These are phyloP conservation scores for Lycopodina hypogea DNA, from an alignment of 37 sponge, comb jelly and placozoan species.

Conservation along the genomic window DNA sequence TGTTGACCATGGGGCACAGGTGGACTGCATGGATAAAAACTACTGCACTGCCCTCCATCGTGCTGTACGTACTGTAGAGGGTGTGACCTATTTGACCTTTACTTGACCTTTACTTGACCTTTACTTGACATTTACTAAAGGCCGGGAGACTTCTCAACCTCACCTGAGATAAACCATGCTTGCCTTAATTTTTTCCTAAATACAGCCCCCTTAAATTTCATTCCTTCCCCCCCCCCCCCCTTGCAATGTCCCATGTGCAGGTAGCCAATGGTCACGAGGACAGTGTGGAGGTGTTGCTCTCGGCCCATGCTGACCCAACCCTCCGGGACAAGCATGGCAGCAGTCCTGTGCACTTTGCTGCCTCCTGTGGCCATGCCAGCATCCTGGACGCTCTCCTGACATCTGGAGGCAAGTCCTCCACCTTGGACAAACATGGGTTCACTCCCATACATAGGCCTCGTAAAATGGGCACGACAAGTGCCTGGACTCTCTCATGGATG, in stretches of 20 bases:
- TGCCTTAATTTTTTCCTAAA: background rate
- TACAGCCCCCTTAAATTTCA: background rate
- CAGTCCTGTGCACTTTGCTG: slow-evolving; percentile 84
- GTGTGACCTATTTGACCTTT: no score
- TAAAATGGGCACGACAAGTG: slow-evolving; percentile 89
- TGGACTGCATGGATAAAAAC: slow-evolving; percentile 69
- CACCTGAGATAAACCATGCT: background rate
- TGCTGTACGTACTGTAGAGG: slow-evolving; percentile 51
- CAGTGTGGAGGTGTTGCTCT: slow-evolving; percentile 65
- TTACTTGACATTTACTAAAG: background rate
- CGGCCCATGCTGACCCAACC: slow-evolving; percentile 71
- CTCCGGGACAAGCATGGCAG: slow-evolving; percentile 67
- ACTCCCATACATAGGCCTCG: slow-evolving; percentile 84
- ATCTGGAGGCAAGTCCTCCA: slow-evolving; percentile 47
- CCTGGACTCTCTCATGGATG: slow-evolving; percentile 65
- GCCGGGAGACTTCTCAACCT: no score
- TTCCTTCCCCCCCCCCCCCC: slow-evolving; percentile 15
- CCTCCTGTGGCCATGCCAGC: slow-evolving; percentile 73
- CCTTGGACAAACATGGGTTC: slow-evolving; percentile 76
- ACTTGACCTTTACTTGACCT: no score
- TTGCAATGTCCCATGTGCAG: slow-evolving; percentile 6
- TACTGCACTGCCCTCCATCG: slow-evolving; percentile 75
- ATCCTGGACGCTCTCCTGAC: slow-evolving; percentile 52
- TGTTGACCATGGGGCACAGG: slow-evolving; percentile 65
- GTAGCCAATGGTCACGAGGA: slow-evolving; percentile 81